Conservation (phyloP, 2,888 invertebrate species). For the Leptinotarsa haldemani region DNA sequence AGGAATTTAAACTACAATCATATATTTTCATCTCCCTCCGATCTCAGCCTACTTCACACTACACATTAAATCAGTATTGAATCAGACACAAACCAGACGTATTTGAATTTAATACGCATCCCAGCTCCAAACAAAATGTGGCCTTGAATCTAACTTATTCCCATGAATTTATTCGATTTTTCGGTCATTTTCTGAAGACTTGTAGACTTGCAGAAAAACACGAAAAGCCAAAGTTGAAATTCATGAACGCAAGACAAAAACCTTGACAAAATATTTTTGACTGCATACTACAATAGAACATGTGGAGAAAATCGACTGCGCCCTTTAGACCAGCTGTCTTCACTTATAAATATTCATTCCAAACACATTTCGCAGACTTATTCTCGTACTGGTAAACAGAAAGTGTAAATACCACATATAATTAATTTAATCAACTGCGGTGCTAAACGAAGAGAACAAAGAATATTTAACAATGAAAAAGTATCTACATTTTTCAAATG, state of each 20-base stretch:
- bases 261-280: neutral
- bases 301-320: neutral
- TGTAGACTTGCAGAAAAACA: too few species aligned
- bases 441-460: neutral
- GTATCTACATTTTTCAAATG: neutral
- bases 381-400: too few species aligned
- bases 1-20: too few species aligned
- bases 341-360: neutral
- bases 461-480: constrained; percentile 3
- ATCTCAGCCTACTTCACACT: neutral
- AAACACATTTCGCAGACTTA: too few species aligned
- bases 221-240: too few species aligned
- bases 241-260: neutral
- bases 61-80: constrained; percentile 30
- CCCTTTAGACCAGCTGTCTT: neutral
- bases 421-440: neutral
- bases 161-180: neutral
- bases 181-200: too few species aligned
- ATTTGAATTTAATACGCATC: constrained; percentile 38
- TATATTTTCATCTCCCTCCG: neutral
- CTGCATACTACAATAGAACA: neutral
- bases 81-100: constrained; percentile 44
- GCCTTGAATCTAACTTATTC: constrained; percentile 37
- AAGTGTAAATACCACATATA: too few species aligned
- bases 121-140: constrained; percentile 31